These are phyloP conservation scores for Scaptodrosophila latifasciaeformis DNA, from an alignment of 2,888 invertebrate species.

Conservation along the genomic window DNA sequence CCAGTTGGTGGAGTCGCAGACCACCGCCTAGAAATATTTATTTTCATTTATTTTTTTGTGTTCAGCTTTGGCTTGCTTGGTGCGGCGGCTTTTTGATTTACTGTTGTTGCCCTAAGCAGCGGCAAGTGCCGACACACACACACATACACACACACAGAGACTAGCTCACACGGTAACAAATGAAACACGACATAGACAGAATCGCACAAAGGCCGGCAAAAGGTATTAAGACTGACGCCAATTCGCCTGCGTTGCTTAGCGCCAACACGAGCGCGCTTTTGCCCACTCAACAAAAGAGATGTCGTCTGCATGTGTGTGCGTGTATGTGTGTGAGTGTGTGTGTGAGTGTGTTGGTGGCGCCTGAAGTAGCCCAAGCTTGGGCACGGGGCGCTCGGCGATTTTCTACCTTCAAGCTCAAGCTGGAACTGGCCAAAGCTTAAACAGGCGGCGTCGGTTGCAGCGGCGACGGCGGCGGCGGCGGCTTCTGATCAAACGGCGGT, in stretches of 20 bases:
- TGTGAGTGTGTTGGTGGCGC: conserved; percentile 47
- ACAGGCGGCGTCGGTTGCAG: conserved; percentile 3
- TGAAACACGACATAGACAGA: too few relatives aligned
- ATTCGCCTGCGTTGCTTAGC: conserved; percentile 58
- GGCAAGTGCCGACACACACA: conserved; percentile 40
- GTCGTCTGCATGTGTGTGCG: too few relatives aligned
- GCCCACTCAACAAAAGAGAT: background rate
- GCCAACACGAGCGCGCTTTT: conserved; percentile 32
- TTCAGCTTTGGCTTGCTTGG: conserved; percentile 18
- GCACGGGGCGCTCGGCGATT: conserved; percentile 7
- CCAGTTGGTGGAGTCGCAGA: conserved; percentile 35
- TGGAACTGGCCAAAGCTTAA: conserved; percentile 28
- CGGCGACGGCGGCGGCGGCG: conserved; percentile 30
- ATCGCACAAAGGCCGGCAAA: conserved; percentile 15
- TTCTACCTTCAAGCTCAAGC: conserved; percentile 1
- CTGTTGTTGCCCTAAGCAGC: conserved; percentile 34
- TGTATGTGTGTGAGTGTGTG: background rate
- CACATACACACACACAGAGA: conserved; percentile 13
- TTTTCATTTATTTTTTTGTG: conserved; percentile 21
- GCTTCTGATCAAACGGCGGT: conserved; percentile 59
- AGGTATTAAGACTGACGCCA: conserved; percentile 61
- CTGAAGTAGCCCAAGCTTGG: conserved; percentile 54
- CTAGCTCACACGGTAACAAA: too few relatives aligned
- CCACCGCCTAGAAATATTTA: conserved; percentile 45
- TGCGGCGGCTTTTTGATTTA: conserved; percentile 57